Evolutionary conservation across 1,140 invertebrate species (phyloP).

Genomic region (Bombus pyrosoma): DNA sequence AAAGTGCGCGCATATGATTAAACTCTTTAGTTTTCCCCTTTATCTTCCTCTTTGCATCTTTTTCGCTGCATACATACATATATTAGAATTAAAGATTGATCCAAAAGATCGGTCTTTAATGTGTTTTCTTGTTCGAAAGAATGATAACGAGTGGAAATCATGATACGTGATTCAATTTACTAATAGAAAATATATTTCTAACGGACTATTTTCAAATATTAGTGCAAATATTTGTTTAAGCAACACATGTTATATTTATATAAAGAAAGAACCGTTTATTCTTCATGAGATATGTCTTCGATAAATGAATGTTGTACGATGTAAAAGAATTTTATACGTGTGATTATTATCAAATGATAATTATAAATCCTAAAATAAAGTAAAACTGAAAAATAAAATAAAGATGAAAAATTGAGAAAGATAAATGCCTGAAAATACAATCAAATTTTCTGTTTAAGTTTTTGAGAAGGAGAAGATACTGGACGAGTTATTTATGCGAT

Average conservation of each 20-base stretch:
- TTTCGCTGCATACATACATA: background rate
- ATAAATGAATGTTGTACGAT: background rate
- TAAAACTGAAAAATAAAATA: background rate
- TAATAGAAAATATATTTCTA: background rate
- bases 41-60: background rate
- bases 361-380: background rate
- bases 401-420: background rate
- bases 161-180: background rate
- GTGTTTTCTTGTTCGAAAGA: background rate
- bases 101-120: background rate
- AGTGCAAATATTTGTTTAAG: background rate
- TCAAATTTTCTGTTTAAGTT: conserved; percentile 33
- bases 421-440: background rate
- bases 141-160: background rate
- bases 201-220: background rate
- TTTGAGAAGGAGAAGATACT: conserved; percentile 30
- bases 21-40: background rate
- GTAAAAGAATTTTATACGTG: background rate
- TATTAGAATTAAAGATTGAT: background rate
- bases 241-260: background rate
- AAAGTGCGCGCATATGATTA: background rate
- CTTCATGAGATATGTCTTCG: background rate
- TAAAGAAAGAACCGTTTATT: background rate
- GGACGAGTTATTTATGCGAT: conserved; percentile 53
- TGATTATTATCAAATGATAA: background rate